phyloP scores from a whole-genome alignment of 2,888 invertebrate genomes.

The Masnerella sp. region DNA sequence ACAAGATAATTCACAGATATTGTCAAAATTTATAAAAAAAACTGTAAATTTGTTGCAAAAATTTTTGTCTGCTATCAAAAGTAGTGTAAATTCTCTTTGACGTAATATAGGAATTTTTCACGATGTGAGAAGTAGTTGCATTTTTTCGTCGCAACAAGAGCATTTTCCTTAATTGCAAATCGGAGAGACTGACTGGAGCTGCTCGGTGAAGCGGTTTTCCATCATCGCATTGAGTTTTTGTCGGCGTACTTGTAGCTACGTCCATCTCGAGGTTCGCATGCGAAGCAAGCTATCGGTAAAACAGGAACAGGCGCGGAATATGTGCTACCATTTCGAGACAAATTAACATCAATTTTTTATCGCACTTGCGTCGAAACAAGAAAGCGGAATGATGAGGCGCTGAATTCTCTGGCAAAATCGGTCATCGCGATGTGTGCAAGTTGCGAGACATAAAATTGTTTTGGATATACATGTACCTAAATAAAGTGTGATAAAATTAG shows the following conservation, averaged over 20 bases:
- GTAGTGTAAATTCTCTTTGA: too few species aligned
- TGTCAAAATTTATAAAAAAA: too few species aligned
- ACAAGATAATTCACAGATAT: too few species aligned
- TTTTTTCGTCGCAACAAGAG: background rate
- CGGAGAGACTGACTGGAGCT: conserved; percentile 5
- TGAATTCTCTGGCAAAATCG: too few species aligned
- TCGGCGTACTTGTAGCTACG: conserved; percentile 49
- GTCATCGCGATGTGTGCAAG: too few species aligned
- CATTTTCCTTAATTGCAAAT: conserved; percentile 2
- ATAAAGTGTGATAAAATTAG: too few species aligned
- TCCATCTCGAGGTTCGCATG: conserved; percentile 62
- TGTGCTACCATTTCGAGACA: conserved; percentile 34
- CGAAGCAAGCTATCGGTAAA: conserved; percentile 62
- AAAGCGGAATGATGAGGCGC: conserved; percentile 20
- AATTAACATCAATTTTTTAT: conserved; percentile 40
- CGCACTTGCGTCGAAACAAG: conserved; percentile 17
- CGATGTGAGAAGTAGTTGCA: background rate
- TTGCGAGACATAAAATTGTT: too few species aligned
- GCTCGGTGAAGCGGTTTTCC: conserved; percentile 16
- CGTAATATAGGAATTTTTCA: too few species aligned
- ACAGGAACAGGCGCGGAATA: conserved; percentile 55
- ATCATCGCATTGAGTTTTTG: conserved; percentile 17
- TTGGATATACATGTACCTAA: too few species aligned
- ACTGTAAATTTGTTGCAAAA: too few species aligned
- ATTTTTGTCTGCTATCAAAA: too few species aligned